phyloP scores from a whole-genome alignment of 2,797 vertebrate species.

The Threskiornis aethiopicus region DNA sequence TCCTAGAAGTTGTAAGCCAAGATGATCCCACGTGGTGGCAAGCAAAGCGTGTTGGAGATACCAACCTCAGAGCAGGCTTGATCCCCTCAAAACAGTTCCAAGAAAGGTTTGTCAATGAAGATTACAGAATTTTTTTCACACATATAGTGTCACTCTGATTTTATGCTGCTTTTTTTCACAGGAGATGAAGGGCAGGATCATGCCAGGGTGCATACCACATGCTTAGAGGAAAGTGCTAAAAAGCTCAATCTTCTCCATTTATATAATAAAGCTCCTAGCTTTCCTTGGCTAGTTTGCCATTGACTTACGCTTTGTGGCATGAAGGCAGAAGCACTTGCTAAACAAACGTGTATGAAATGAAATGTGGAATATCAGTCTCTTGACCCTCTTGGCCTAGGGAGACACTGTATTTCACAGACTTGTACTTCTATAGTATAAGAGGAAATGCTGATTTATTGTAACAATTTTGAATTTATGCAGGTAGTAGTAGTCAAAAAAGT shows the following conservation, averaged over 20 bases:
- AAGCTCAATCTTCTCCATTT: not conserved
- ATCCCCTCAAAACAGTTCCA: constrained; percentile 82
- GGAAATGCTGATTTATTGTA: not conserved
- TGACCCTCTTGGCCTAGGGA: not conserved
- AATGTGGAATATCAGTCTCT: not conserved
- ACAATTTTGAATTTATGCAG: not conserved
- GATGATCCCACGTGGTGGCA: constrained; percentile 82
- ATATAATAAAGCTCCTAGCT: not conserved
- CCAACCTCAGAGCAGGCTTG: constrained; percentile 78
- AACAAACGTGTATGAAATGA: not conserved
- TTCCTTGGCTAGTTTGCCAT: not conserved
- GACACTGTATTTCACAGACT: not conserved
- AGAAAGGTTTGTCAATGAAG: constrained; percentile 74
- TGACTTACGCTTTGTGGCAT: not conserved
- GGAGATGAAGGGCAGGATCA: not conserved
- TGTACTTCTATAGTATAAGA: not conserved
- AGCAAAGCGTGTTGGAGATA: constrained; percentile 78
- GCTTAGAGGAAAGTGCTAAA: not conserved
- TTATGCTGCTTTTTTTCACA: not conserved
- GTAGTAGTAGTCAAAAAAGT: not conserved
- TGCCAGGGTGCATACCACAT: not conserved
- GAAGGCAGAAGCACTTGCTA: not conserved
- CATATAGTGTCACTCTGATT: not conserved
- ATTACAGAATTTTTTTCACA: not conserved
- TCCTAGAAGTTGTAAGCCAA: constrained; percentile 81